Evolutionary conservation across 2,797 vertebrate genomes (phyloP), one percentile per base, ranked within the genome.

Genomic region (Gallinago stenura): DNA sequence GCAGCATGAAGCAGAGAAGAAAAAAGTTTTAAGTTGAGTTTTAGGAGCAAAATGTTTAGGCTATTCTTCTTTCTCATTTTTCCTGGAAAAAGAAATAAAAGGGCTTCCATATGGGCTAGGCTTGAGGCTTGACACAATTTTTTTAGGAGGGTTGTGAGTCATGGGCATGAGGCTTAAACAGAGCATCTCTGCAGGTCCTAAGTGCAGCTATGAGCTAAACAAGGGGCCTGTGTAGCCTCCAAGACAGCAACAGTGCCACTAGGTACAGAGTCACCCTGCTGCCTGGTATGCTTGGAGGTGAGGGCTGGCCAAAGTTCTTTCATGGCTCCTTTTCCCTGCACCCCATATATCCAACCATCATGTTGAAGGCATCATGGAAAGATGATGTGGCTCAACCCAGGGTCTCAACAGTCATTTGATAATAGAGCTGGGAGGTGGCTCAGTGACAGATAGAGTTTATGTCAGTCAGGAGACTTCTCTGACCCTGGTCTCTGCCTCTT

Each of bases 341-440:
- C 8, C 20, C 64, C 12, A 1, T 0, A 6, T 17, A n/a, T 13
- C 22, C 37, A 75, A 61, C 9, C 4, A 1, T 50, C 4, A 0
- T 4, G 17, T 2, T 16, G 62, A 17, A 50, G 17, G 8, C 33
- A 8, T 48, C 18, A 0, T 7, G 45, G 43, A 39, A 65, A 9
- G 21, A 7, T 6, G 48, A 15, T 33, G 62, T 25, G 41, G 56
- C 53, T 43, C 60, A 43, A 1, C 14, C 18, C 43, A 35, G 11
- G n/a, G 13, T 28, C 28, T 35, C 51, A 6, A 9, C 43, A 56
- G 31, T 50, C 31, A 2, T 2, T 17, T 72, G 53, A 1, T 20
- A 43, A 5, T 31, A 76, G 25, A 8, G 7, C 16, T 72, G 26
- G 24, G 22, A 41, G 35, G 31, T 20, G 30, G 11, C 35, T 84